Conservation (phyloP, 2,113 vertebrate genomes). For the Pseudolaguvia tuberculata region DNA sequence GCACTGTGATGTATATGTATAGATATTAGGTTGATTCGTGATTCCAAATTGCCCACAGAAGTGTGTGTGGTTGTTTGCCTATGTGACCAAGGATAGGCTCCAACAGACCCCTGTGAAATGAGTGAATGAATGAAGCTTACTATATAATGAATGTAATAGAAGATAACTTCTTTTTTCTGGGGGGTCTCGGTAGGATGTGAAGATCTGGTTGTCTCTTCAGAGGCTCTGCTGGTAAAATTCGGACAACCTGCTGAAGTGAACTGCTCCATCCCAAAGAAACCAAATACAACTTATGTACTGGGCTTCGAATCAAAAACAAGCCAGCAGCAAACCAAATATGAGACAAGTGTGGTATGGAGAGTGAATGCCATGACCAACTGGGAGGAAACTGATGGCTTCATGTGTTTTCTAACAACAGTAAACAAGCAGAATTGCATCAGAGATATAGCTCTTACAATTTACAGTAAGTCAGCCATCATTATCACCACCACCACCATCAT, state of each 20-base stretch:
- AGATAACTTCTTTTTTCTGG: background rate
- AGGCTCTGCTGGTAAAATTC: background rate
- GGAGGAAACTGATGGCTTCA: background rate
- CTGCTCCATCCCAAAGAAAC: background rate
- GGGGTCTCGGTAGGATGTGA: background rate
- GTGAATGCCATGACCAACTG: background rate
- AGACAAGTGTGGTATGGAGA: background rate
- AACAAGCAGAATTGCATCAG: too few relatives aligned
- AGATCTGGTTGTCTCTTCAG: background rate
- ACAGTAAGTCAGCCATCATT: background rate
- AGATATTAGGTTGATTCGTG: too few relatives aligned
- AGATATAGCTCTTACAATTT: background rate
- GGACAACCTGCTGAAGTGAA: background rate
- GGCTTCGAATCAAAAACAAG: background rate
- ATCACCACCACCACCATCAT: background rate
- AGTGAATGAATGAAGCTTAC: too few relatives aligned
- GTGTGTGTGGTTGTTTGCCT: too few relatives aligned
- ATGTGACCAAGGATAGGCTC: too few relatives aligned
- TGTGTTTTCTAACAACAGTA: background rate
- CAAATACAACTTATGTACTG: rapidly evolving
- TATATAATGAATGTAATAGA: too few relatives aligned
- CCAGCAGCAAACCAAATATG: rapidly evolving
- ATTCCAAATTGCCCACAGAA: too few relatives aligned
- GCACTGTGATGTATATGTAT: too few relatives aligned
- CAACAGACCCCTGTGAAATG: too few relatives aligned